Evolutionary conservation across 2,797 vertebrate genomes (phyloP), one percentile per base, ranked within the genome.

Genomic region (Saxicola maurus): DNA sequence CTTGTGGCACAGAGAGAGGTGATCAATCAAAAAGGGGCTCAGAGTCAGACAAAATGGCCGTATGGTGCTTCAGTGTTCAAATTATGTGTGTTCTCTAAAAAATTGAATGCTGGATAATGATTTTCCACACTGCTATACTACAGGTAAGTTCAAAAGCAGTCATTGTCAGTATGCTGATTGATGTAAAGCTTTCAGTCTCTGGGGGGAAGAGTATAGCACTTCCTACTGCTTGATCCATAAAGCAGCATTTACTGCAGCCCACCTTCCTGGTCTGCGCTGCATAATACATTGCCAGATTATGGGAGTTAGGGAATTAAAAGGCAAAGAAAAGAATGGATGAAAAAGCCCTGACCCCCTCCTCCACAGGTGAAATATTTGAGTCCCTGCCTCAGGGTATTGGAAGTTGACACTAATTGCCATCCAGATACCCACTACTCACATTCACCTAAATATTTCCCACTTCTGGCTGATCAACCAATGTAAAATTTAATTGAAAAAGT

Each of bases 161-260:
- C 95, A 95, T 95, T 96, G 96, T 95, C 94, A 95, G 94, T 94
- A 96, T 95, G 91, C 92, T 96, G 94, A 96, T 91, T 96, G 94
- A 96, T 96, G 94, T 95, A 95, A 96, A 95, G 94, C 94, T 92
- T 95, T 95, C 94, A 81, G 91, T 95, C 95, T 95, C 95, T 92
- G 75, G 89, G 90, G 95, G 86, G 62, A 95, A 94, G 85, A 94
- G 90, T 89, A 94, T 85, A 94, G 88, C 87, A 96, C 94, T 95
- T 96, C 96, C 94, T 94, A 96, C 93, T 91, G 92, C 95, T 96
- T 94, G 94, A 95, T 95, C 94, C 94, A 95, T 95, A 95, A 96
- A 95, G 94, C 91, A 96, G 90, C 94, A 95, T 96, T 95, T 96
- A 95, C 94, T 94, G 82, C 85, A 94, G 90, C 89, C 94, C 94